Conservation (phyloP, 2,888 invertebrate species). For the Caradrina clavipalpis region DNA sequence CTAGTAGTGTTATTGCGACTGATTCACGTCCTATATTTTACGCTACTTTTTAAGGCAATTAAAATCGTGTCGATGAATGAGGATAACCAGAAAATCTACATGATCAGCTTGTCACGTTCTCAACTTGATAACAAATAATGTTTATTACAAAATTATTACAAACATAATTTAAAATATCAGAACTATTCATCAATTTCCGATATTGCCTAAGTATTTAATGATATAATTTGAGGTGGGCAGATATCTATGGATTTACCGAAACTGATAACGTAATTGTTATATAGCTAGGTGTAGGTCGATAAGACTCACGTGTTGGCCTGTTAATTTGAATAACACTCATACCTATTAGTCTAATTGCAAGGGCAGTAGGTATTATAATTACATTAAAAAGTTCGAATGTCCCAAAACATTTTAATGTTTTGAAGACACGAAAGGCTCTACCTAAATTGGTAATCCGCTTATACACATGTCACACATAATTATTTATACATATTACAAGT, state of each 20-base stretch:
- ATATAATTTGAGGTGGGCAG: slow-evolving; percentile 30
- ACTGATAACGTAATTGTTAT: slow-evolving; percentile 19
- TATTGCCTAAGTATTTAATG: slow-evolving; percentile 45
- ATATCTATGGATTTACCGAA: slow-evolving; percentile 17
- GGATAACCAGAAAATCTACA: slow-evolving; percentile 7
- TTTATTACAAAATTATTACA: slow-evolving; percentile 15
- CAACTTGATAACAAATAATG: slow-evolving; percentile 8
- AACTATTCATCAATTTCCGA: slow-evolving; percentile 23
- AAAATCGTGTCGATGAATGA: neutral
- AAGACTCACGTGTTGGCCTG: slow-evolving; percentile 32
- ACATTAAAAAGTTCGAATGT: slow-evolving; percentile 9
- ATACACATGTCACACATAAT: too few relatives aligned
- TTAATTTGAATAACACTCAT: slow-evolving; percentile 30
- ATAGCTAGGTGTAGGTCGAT: slow-evolving; percentile 7
- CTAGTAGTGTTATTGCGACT: neutral
- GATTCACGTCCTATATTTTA: neutral
- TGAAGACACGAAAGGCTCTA: neutral
- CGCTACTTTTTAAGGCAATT: neutral
- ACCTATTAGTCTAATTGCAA: slow-evolving; percentile 52
- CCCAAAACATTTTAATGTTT: neutral
- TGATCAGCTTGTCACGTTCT: slow-evolving; percentile 1
- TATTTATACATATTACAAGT: too few relatives aligned
- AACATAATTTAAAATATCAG: slow-evolving; percentile 19
- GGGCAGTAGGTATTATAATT: slow-evolving; percentile 9
- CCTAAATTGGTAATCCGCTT: neutral